phyloP scores from a whole-genome alignment of 2,888 invertebrate species.

The Teinopalpus imperialis region DNA sequence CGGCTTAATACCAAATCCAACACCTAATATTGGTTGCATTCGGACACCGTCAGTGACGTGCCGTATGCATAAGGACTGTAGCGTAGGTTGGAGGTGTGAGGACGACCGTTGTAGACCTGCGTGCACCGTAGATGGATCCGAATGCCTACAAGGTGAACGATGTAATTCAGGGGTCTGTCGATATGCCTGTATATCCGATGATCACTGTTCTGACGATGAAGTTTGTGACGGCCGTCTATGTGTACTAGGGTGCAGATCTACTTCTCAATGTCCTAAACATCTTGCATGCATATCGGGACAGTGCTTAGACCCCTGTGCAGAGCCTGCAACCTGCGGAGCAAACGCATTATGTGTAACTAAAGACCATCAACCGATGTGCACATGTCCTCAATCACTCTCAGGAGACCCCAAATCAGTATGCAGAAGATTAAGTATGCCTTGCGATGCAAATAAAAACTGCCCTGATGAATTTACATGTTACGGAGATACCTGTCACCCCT shows the following conservation, averaged over 20 bases:
- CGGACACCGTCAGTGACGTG: slow-evolving; percentile 90
- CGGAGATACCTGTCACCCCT: slow-evolving; percentile 88
- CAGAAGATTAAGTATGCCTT: slow-evolving; percentile 84
- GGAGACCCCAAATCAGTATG: slow-evolving; percentile 90
- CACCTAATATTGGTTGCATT: slow-evolving; percentile 93
- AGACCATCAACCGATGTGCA: slow-evolving; percentile 88
- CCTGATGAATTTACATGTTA: slow-evolving; percentile 87
- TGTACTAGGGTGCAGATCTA: slow-evolving; percentile 89
- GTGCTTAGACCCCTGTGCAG: slow-evolving; percentile 89
- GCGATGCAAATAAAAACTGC: slow-evolving; percentile 86
- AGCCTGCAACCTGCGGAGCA: slow-evolving; percentile 91
- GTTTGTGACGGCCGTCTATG: slow-evolving; percentile 92
- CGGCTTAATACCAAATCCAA: slow-evolving; percentile 92
- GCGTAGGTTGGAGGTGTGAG: slow-evolving; percentile 86
- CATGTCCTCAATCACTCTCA: slow-evolving; percentile 86
- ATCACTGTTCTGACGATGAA: slow-evolving; percentile 93
- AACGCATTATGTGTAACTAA: slow-evolving; percentile 88
- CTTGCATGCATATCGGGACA: slow-evolving; percentile 90
- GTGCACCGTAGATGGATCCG: slow-evolving; percentile 86
- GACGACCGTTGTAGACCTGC: slow-evolving; percentile 88
- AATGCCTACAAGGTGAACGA: slow-evolving; percentile 92
- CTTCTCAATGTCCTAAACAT: slow-evolving; percentile 87
- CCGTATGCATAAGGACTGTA: slow-evolving; percentile 88
- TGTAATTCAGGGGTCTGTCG: slow-evolving; percentile 90
- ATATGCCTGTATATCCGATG: slow-evolving; percentile 90